Evolutionary conservation across 2,113 vertebrate genomes (phyloP), one percentile per base, ranked within the genome.

Genomic region (Paramisgurnus dabryanus): DNA sequence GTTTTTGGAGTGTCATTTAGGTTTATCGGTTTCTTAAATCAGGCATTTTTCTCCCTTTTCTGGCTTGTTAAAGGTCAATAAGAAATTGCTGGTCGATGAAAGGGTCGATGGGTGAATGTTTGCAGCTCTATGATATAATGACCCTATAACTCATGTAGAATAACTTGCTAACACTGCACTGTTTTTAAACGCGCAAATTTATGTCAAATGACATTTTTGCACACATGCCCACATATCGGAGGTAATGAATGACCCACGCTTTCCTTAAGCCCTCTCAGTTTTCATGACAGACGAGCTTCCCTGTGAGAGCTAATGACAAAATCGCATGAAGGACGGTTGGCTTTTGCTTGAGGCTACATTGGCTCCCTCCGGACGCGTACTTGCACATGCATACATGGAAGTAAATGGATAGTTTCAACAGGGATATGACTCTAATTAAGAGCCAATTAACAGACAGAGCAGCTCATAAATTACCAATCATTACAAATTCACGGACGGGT

Each of bases 391-490:
- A 67, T 10, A 77, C 40, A 73, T 15, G 55, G 10, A 77, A 47
- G 66, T 71, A 68, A 85, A 80, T 68, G 45, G 17, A 76, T 27
- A 74, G 47, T 69, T 81, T 78, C 60, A 60, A 69, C 15, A 65
- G 81, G 84, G 85, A 90, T 91, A 83, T 85, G 84, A 87, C 45
- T 13, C 85, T 89, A 91, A 92, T 93, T 92, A 91, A 90, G 89
- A 89, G 89, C 85, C 87, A 91, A 92, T 92, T 91, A 91, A 83
- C 86, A 86, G 22, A 72, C 80, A 78, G 84, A 85, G 74, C 85
- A 73, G 72, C 49, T 66, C 84, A 83, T 82, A 86, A 88, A 60
- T 85, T 84, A 88, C 86, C 87, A 34, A 34, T 34, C 27, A 34
- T 34, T 82, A 84, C 86, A 79, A 85, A 87, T 91, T 87, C 81